Evolutionary conservation across 2,113 vertebrate genomes (phyloP), one percentile per base, ranked within the genome.

Genomic region (Phyllostomus discolor): DNA sequence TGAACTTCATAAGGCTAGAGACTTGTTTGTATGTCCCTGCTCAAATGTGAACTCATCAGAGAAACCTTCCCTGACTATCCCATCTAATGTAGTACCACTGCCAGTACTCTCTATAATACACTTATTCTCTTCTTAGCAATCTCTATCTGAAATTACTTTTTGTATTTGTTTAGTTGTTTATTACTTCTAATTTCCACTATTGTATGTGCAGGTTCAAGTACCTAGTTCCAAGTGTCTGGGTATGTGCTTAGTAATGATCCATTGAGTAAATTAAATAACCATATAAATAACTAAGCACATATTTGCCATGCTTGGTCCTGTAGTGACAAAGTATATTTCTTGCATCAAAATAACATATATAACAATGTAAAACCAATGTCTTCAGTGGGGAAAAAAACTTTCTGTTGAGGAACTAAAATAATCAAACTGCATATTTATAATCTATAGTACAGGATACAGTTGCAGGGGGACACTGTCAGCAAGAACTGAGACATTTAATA

Each of bases 401-500:
- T 78, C 57, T 85, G 2, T n/a, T 89, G 82, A 80, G 5, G 50
- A 84, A 85, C 5, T 52, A 73, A 96, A 70, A 75, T 67, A 59
- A 75, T 46, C 38, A 54, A 82, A 85, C 8, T 80, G 3, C 8
- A 11, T 84, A 17, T 81, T 64, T 75, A n/a, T 6, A 75, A 43
- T 78, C 24, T 69, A 28, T 0, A 81, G 12, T 54, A 46, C 12
- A 70, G 88, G 20, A 10, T 72, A 66, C 66, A 78, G 31, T 31
- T 94, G 41, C 66, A 88, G 46, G 12, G 69, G 85, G 90, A 94
- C 48, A 75, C 33, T 38, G 35, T 90, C 84, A 76, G 78, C 50
- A 91, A 94, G 92, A 95, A 95, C 79, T 54, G 22, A 95, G 93
- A 97, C 80, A 92, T 62, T 76, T 91, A 85, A 81, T 35, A 94